These are phyloP conservation scores for Teleogryllus oceanicus DNA, from an alignment of 2,888 invertebrate genomes.

Conservation along the genomic window DNA sequence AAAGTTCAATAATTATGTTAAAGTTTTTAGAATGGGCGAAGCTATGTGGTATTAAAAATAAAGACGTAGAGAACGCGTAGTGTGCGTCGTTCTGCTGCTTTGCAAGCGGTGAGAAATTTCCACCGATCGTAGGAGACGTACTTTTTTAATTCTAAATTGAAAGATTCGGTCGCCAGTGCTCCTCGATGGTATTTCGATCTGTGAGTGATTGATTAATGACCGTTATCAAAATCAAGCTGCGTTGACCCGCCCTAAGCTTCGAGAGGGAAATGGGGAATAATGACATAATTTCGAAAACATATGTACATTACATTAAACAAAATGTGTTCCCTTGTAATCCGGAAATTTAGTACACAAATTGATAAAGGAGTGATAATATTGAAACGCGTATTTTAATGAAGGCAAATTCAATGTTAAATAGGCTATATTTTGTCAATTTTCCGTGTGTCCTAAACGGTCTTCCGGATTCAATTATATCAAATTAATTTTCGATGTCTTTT, in stretches of 20 bases:
- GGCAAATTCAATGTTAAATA: conserved; percentile 6
- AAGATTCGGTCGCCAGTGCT: no score
- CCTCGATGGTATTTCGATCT: background rate
- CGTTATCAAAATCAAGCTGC: background rate
- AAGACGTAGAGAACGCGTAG: no score
- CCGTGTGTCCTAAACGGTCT: background rate
- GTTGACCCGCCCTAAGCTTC: background rate
- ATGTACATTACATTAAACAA: conserved; percentile 1
- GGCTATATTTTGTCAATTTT: background rate
- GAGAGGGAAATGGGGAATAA: background rate
- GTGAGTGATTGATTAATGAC: background rate
- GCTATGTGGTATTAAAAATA: no score
- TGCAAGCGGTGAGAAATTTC: no score
- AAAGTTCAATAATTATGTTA: no score
- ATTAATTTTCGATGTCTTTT: no score
- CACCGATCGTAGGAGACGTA: no score
- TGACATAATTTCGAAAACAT: conserved; percentile 9
- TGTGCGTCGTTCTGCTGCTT: no score
- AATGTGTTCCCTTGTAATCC: background rate
- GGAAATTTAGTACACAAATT: background rate
- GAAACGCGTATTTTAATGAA: background rate
- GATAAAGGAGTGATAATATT: background rate
- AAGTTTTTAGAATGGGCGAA: no score
- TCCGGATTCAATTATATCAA: no score
- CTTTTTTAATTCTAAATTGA: no score